These are phyloP conservation scores for Lordiphosa andalusiaca DNA, from an alignment of 2,888 invertebrate species.

Conservation along the genomic window DNA sequence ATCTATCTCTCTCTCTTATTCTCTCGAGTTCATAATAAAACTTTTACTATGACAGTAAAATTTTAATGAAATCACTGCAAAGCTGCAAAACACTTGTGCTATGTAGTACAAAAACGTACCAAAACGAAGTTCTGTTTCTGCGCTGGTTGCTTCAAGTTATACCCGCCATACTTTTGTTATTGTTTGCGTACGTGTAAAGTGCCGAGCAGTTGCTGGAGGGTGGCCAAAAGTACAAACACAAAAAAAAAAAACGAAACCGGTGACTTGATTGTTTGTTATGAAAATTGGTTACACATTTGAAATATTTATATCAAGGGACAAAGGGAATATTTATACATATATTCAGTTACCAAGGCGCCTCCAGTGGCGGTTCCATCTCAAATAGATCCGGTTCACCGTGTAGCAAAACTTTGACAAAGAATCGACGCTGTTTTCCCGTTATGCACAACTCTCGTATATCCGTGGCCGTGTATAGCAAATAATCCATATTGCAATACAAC, in stretches of 20 bases:
- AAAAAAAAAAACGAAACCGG: conserved; percentile 8
- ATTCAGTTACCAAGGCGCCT: not conserved
- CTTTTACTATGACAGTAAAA: conserved; percentile 68
- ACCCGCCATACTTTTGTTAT: conserved; percentile 13
- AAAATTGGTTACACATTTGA: conserved; percentile 43
- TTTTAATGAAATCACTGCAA: conserved; percentile 70
- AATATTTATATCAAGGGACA: conserved; percentile 21
- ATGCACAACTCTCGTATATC: conserved; percentile 32
- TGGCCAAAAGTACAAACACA: conserved; percentile 32
- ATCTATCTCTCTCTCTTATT: not conserved
- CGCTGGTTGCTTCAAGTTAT: no score
- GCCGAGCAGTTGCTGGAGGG: conserved; percentile 19
- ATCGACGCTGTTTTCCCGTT: conserved; percentile 1
- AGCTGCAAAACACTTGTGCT: conserved; percentile 55
- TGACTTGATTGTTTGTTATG: conserved; percentile 29
- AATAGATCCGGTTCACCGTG: conserved; percentile 43
- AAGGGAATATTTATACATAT: no score
- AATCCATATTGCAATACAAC: conserved; percentile 47
- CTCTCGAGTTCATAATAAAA: conserved; percentile 58
- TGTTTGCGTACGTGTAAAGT: conserved; percentile 45
- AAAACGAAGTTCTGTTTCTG: conserved; percentile 9
- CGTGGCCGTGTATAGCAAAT: conserved; percentile 33
- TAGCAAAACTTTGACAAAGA: conserved; percentile 41
- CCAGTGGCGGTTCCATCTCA: not conserved
- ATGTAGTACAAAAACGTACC: conserved; percentile 19